phyloP scores from a whole-genome alignment of 2,113 vertebrate genomes.

The Phyllostomus hastatus region DNA sequence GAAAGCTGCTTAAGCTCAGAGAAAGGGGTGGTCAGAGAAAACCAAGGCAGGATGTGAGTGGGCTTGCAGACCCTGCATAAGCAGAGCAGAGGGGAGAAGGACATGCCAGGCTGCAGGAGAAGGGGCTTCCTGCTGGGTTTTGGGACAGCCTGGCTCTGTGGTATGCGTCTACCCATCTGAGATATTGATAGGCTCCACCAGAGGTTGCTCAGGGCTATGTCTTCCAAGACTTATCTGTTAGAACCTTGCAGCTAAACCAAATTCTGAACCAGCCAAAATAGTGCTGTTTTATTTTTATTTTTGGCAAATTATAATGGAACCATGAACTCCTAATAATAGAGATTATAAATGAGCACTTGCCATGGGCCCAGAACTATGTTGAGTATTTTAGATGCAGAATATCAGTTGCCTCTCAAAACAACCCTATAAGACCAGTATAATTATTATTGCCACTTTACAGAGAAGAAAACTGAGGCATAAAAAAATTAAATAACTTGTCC shows the following conservation, averaged over 20 bases:
- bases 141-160: background rate
- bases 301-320: background rate
- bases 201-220: accelerated
- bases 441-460: background rate
- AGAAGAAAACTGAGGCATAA: background rate
- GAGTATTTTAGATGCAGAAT: background rate
- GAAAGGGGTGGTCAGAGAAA: background rate
- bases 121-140: too few relatives aligned
- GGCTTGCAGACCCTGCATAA: background rate
- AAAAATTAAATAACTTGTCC: background rate
- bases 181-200: accelerated
- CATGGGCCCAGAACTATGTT: background rate
- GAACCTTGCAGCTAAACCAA: background rate
- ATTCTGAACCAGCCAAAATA: background rate
- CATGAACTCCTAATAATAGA: background rate
- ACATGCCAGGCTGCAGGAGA: background rate
- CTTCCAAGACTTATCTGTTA: background rate
- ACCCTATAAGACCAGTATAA: background rate
- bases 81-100: too few relatives aligned
- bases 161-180: accelerated
- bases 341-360: background rate
- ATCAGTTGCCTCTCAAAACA: background rate
- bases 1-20: background rate
- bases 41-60: background rate
- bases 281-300: background rate